Evolutionary conservation across 2,888 invertebrate species (phyloP), one percentile per base, ranked within the genome.

Genomic region (Anaspis maculata): DNA sequence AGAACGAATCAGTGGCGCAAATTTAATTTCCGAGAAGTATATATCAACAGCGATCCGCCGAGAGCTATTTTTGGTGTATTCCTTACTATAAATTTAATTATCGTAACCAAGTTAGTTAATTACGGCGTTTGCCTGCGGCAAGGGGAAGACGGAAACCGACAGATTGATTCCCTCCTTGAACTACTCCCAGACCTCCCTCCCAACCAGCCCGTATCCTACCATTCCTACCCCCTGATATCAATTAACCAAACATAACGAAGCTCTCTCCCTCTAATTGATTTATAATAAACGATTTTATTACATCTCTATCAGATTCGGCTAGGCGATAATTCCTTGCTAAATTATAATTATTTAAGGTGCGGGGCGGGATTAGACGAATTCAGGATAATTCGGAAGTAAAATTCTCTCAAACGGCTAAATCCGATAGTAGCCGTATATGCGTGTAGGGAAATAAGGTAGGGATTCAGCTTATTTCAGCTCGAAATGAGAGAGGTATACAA

Each of bases 11-110:
- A 41, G 31, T 33, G 34, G 34, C 32, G 34, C 38, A 44, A 51
- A 45, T 50, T 49, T 50, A 55, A 55, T 55, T 55, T 52, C 51
- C 52, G 48, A 44, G 36, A 40, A 46, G 41, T 48, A 48, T 52
- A 50, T 48, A 46, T 49, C 40, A 53, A 49, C 49, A 42, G 49
- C 42, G 39, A 42, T 42, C 41, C 46, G 54, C 56, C 52, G 46
- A 41, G 43, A 54, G 56, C 51, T 54, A 56, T 61, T 59, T 58
- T 59, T 58, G 53, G 51, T 54, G 51, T 56, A 54, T 56, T 56
- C 54, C 56, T 52, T 53, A 51, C 54, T 52, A 56, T 55, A 56
- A 59, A 59, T 59, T 59, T 57, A 59, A 58, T 61, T 58, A 61
- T 57, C 52, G 53, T 51, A 57, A 57, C 55, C 55, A 49, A 58